These are phyloP conservation scores for Oreohelix idahoensis DNA, from an alignment of 1,140 invertebrate species.

Conservation along the genomic window DNA sequence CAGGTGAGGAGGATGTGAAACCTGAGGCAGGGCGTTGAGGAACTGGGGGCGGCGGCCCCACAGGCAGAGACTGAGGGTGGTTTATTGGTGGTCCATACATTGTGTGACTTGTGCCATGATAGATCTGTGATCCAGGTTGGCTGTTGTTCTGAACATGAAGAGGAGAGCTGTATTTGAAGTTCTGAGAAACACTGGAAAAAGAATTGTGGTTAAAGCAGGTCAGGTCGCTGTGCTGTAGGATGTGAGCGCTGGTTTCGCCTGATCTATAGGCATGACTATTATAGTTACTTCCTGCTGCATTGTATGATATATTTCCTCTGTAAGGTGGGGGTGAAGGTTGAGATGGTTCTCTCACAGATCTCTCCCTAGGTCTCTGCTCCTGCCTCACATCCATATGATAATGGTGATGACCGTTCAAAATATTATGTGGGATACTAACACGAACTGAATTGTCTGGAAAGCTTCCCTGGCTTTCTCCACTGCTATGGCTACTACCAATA, in stretches of 20 bases:
- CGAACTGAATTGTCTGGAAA: slow-evolving; percentile 29
- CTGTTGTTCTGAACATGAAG: background rate
- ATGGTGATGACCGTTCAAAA: background rate
- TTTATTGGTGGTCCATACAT: background rate
- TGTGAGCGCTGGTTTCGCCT: background rate
- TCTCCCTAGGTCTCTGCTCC: background rate
- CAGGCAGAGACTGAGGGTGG: background rate
- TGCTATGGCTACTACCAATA: slow-evolving; percentile 38
- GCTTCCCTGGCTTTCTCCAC: slow-evolving; percentile 37
- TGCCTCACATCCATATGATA: background rate
- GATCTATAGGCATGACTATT: slow-evolving; percentile 4
- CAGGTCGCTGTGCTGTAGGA: slow-evolving; percentile 28
- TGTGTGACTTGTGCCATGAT: background rate
- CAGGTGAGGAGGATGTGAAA: background rate
- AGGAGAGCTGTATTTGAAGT: background rate
- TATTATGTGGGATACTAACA: background rate
- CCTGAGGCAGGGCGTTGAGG: slow-evolving; percentile 26
- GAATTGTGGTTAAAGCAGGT: slow-evolving; percentile 15
- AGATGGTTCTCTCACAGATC: background rate
- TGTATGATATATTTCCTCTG: background rate
- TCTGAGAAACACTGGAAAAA: background rate
- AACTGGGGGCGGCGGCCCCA: slow-evolving; percentile 25
- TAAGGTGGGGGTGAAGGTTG: slow-evolving; percentile 12
- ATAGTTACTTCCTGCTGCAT: background rate
- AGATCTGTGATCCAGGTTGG: background rate